Conservation (phyloP, 2,797 vertebrate genomes). For the Tokudaia muenninki region DNA sequence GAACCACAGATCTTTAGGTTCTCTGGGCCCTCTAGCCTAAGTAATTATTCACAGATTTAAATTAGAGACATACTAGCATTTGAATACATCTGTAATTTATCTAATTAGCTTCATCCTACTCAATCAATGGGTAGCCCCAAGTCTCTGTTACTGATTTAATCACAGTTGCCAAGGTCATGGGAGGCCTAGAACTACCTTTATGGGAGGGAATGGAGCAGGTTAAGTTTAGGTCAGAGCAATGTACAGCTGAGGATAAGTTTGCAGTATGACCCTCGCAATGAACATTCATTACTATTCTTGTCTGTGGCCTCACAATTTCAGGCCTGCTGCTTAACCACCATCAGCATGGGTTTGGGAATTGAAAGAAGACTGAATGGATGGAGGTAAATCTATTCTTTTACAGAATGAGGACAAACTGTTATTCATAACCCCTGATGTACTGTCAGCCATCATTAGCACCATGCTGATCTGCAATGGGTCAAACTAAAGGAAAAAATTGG, state of each 20-base stretch:
- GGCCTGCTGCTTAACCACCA: background rate
- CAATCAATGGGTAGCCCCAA: background rate
- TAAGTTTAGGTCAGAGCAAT: constrained; percentile 11
- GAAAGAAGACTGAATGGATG: background rate
- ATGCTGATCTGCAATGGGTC: background rate
- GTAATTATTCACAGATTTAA: background rate
- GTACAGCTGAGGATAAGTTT: background rate
- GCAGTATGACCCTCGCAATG: background rate
- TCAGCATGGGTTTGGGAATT: background rate
- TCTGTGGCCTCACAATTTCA: background rate
- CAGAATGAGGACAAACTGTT: background rate
- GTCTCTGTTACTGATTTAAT: background rate
- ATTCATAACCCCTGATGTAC: background rate
- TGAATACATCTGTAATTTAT: background rate
- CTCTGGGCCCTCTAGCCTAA: background rate
- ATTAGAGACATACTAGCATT: background rate
- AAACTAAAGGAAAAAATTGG: constrained; percentile 7
- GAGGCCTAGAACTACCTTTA: background rate
- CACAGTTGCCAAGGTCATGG: background rate
- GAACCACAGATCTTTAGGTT: background rate
- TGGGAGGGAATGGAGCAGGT: background rate
- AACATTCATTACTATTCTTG: constrained; percentile 38
- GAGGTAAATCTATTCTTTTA: background rate
- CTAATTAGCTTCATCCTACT: background rate
- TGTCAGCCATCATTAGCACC: constrained; percentile 12